Evolutionary conservation across 2,797 vertebrate species (phyloP).

Genomic region (Halcyon badia): DNA sequence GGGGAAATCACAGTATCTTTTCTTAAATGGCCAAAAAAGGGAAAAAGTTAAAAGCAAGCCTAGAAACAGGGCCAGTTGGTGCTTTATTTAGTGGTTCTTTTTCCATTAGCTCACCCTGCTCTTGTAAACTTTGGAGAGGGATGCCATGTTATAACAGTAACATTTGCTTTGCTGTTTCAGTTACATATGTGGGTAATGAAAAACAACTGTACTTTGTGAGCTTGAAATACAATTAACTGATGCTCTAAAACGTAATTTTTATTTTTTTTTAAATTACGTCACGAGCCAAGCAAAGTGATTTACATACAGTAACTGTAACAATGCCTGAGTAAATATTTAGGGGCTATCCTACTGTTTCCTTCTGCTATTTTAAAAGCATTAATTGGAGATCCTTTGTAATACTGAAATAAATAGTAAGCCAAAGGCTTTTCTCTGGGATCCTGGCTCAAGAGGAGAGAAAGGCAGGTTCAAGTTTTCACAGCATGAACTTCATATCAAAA

Average conservation of each 20-base stretch:
- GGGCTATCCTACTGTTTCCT: background rate
- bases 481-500: background rate
- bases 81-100: slow-evolving; percentile 58
- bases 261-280: slow-evolving; percentile 2
- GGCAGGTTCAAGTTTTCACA: background rate
- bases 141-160: background rate
- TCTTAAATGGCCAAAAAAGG: slow-evolving; percentile 49
- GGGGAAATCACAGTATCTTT: slow-evolving; percentile 24
- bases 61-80: background rate
- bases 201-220: slow-evolving; percentile 39
- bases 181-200: slow-evolving; percentile 21
- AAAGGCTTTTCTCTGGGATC: background rate
- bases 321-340: background rate
- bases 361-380: background rate
- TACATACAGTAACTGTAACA: background rate
- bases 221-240: slow-evolving; percentile 24
- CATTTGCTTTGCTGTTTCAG: slow-evolving; percentile 45
- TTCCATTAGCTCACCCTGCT: slow-evolving; percentile 52
- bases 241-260: background rate
- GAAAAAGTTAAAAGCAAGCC: slow-evolving; percentile 19
- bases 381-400: background rate
- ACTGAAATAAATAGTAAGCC: background rate
- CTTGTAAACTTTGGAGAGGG: slow-evolving; percentile 46
- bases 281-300: background rate
- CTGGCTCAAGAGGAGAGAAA: background rate